Conservation (phyloP, 2,113 vertebrate species). For the Varanus komodoensis region DNA sequence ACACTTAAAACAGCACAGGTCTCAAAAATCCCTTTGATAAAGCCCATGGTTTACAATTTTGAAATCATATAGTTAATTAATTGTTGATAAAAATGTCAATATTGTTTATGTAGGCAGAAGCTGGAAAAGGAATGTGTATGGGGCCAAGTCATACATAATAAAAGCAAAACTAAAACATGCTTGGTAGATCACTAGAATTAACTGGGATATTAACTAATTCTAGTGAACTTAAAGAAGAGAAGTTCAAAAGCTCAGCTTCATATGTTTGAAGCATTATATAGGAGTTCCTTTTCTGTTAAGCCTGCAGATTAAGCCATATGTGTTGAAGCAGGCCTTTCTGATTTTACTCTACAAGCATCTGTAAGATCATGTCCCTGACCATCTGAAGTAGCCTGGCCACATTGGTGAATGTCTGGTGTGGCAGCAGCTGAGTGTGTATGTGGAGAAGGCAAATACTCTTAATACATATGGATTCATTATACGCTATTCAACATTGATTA, state of each 20-base stretch:
- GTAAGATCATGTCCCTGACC: neutral
- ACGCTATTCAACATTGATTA: neutral
- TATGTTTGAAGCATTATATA: neutral
- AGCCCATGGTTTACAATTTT: neutral
- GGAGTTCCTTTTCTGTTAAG: neutral
- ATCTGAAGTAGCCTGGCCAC: neutral
- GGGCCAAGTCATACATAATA: neutral
- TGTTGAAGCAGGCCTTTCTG: neutral
- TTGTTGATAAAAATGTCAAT: neutral
- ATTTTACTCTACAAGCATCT: neutral
- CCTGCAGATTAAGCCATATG: neutral
- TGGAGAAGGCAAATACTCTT: too few species aligned
- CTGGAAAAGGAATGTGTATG: neutral
- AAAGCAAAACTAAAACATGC: neutral
- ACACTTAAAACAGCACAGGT: neutral
- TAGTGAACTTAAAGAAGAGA: neutral
- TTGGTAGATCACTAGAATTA: too few species aligned
- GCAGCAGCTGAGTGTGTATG: neutral
- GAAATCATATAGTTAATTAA: neutral
- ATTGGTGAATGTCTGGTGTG: neutral
- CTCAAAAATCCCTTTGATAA: neutral
- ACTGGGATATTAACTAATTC: too few species aligned
- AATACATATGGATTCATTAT: too few species aligned
- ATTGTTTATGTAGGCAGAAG: neutral
- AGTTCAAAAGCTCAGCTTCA: neutral